These are phyloP conservation scores for Oncorhynchus clarkii DNA, from an alignment of 2,113 vertebrate genomes.

Conservation along the genomic window DNA sequence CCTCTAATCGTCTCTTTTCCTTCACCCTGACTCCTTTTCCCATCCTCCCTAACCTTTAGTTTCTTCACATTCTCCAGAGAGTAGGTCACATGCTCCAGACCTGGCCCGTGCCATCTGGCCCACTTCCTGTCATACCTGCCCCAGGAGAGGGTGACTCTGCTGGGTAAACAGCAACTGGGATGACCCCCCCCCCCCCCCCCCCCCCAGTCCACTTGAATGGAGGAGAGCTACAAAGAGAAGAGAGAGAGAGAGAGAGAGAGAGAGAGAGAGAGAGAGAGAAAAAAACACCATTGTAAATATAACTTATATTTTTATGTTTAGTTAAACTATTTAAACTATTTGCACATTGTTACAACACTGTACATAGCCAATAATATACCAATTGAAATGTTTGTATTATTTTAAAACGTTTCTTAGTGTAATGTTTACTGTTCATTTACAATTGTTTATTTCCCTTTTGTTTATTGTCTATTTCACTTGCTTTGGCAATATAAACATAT, in stretches of 20 bases:
- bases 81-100: slow-evolving; percentile 63
- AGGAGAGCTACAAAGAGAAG: not conserved
- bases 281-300: too few species aligned
- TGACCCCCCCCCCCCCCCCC: slow-evolving; percentile 10
- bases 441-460: too few species aligned
- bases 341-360: too few species aligned
- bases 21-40: not conserved
- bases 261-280: not conserved
- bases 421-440: too few species aligned
- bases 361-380: too few species aligned
- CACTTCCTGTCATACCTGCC: slow-evolving; percentile 71
- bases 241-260: not conserved
- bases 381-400: too few species aligned
- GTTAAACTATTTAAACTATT: too few species aligned
- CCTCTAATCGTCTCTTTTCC: slow-evolving; percentile 16
- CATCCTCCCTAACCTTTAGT: not conserved
- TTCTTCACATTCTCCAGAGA: slow-evolving; percentile 57
- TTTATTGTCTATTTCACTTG: too few species aligned
- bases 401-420: too few species aligned
- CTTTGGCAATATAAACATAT: too few species aligned
- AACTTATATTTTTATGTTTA: too few species aligned
- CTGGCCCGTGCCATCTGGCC: slow-evolving; percentile 76
- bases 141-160: slow-evolving; percentile 64
- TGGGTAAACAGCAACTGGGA: slow-evolving; percentile 46
- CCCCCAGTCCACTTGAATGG: slow-evolving; percentile 30